Evolutionary conservation across 2,888 invertebrate genomes (phyloP).

Genomic region (Eupithecia vulgata): DNA sequence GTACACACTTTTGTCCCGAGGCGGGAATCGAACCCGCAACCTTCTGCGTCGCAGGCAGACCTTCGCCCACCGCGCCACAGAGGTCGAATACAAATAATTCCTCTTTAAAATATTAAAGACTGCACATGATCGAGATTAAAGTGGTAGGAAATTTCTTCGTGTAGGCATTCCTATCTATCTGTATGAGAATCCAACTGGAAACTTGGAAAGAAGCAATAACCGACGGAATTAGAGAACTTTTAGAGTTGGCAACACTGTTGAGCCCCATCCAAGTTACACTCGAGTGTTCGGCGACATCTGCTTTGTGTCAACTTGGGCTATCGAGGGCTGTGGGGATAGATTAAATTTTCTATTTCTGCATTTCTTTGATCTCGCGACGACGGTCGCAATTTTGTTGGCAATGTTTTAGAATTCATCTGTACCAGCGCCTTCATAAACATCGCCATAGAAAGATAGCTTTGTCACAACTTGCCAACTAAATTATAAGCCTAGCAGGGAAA

Average conservation of each 20-base stretch:
- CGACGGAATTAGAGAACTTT: conserved; percentile 38
- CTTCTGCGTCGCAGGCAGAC: too few species aligned
- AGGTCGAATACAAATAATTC: too few species aligned
- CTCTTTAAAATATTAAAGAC: too few species aligned
- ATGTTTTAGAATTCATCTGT: background rate
- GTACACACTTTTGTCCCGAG: too few species aligned
- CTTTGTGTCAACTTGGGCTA: conserved; percentile 41
- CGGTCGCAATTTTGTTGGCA: background rate
- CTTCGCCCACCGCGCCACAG: too few species aligned
- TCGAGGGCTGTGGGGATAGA: conserved; percentile 18
- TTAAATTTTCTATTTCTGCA: background rate
- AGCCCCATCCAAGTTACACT: conserved; percentile 38
- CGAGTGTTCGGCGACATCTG: conserved; percentile 44
- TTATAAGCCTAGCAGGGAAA: too few species aligned
- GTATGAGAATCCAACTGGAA: conserved; percentile 14
- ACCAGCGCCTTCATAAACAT: background rate
- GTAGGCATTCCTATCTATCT: conserved; percentile 10
- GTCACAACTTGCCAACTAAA: background rate
- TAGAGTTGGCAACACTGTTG: conserved; percentile 31
- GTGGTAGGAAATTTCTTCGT: background rate
- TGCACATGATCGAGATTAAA: conserved; percentile 1
- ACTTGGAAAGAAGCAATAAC: conserved; percentile 40
- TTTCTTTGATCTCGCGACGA: background rate
- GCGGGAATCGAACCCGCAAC: too few species aligned
- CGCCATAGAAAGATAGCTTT: background rate